phyloP scores from a whole-genome alignment of 2,888 invertebrate species.

The Cantharis flavilabris region DNA sequence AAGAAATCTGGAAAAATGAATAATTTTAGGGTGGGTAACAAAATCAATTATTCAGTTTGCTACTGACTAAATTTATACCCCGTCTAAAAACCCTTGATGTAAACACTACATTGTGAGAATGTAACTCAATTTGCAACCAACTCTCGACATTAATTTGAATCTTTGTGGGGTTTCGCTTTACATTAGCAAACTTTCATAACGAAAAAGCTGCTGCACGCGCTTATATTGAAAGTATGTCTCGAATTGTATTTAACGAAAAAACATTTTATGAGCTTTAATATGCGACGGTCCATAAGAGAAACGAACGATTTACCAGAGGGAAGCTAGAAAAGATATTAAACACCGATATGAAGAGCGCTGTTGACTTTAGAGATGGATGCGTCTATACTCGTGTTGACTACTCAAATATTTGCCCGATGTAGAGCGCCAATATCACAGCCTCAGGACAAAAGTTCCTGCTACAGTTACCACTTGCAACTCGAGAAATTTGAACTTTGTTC shows the following conservation, averaged over 20 bases:
- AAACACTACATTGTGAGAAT: constrained; percentile 51
- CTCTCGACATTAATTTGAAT: constrained; percentile 47
- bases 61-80: constrained; percentile 28
- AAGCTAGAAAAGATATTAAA: constrained; percentile 43
- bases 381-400: constrained; percentile 53
- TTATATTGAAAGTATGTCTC: constrained; percentile 9
- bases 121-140: constrained; percentile 52
- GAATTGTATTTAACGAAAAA: background rate
- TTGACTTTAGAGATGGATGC: constrained; percentile 54
- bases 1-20: constrained; percentile 9
- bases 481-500: constrained; percentile 13
- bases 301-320: constrained; percentile 15
- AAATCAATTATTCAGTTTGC: constrained; percentile 31
- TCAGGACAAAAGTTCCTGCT: constrained; percentile 42
- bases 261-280: constrained; percentile 14
- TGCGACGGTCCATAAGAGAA: constrained; percentile 1
- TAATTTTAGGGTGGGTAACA: constrained; percentile 24
- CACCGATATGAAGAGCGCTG: constrained; percentile 53
- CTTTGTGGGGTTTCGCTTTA: constrained; percentile 50
- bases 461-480: constrained; percentile 28
- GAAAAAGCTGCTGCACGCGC: background rate
- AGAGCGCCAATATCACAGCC: constrained; percentile 50
- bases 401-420: constrained; percentile 53
- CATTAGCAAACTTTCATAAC: constrained; percentile 42
- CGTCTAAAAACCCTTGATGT: constrained; percentile 48